phyloP scores from a whole-genome alignment of 2,888 invertebrate species.

The Aproaerema taeniolella region DNA sequence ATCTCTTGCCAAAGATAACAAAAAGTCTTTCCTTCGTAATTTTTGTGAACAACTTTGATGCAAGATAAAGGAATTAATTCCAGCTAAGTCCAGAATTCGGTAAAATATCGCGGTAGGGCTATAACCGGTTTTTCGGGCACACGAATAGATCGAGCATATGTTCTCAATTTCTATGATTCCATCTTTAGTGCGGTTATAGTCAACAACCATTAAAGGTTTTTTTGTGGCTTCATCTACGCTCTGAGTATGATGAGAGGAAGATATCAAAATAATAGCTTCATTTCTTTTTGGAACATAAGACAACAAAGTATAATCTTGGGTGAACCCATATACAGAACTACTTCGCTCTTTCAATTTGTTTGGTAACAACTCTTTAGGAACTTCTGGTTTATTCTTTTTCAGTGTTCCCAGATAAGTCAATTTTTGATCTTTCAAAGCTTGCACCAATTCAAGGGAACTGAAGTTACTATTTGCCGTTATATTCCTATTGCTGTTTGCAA shows the following conservation, averaged over 20 bases:
- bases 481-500: slow-evolving; percentile 5
- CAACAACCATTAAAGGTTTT: slow-evolving; percentile 17
- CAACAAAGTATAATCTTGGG: slow-evolving; percentile 14
- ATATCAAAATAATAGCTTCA: slow-evolving; percentile 16
- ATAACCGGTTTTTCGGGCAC: slow-evolving; percentile 12
- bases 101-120: slow-evolving; percentile 14
- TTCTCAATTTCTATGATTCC: slow-evolving; percentile 20
- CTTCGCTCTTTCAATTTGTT: slow-evolving; percentile 14
- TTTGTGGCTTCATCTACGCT: slow-evolving; percentile 11
- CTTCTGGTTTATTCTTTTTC: slow-evolving; percentile 22
- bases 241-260: slow-evolving; percentile 13
- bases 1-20: slow-evolving; percentile 1
- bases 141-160: slow-evolving; percentile 14
- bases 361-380: slow-evolving; percentile 18
- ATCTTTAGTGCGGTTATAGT: slow-evolving; percentile 21
- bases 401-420: slow-evolving; percentile 22
- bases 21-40: neutral
- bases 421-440: slow-evolving; percentile 17
- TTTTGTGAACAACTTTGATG: neutral
- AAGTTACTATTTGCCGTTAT: slow-evolving; percentile 21
- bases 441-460: slow-evolving; percentile 20
- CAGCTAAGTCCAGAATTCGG: slow-evolving; percentile 13
- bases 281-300: slow-evolving; percentile 16
- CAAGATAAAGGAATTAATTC: slow-evolving; percentile 10
- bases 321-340: slow-evolving; percentile 16